Percentiles rank a stretch among this genome's conserved stretches.
Conservation (phyloP, 2,888 invertebrate species). For the Pachydiplax longipennis region DNA sequence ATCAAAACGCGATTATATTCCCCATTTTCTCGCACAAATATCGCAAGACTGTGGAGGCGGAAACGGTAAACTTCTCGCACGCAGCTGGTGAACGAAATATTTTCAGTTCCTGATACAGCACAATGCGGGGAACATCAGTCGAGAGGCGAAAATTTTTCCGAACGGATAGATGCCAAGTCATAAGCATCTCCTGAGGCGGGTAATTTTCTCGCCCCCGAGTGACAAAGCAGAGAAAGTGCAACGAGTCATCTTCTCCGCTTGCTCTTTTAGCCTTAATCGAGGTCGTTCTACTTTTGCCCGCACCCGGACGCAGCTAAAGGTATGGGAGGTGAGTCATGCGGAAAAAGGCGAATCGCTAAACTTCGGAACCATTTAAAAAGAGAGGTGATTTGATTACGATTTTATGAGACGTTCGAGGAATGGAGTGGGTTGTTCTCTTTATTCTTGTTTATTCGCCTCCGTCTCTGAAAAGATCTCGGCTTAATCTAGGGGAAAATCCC, state of each 20-base stretch:
- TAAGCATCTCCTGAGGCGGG: not conserved
- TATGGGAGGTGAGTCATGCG: not conserved
- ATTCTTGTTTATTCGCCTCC: no score
- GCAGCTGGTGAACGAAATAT: not conserved
- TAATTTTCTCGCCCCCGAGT: not conserved
- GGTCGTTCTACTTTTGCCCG: constrained; percentile 31
- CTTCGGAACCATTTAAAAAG: constrained; percentile 10
- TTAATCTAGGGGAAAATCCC: no score
- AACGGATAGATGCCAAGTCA: not conserved
- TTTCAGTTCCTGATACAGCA: not conserved
- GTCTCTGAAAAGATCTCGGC: no score
- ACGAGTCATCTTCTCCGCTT: not conserved
- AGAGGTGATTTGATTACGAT: not conserved
- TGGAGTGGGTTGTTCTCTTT: no score
- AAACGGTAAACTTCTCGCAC: not conserved
- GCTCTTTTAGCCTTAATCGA: not conserved
- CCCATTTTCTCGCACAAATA: no score
- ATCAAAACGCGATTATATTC: no score
- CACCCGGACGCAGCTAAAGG: not conserved
- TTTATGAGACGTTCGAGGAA: not conserved
- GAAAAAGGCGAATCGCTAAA: constrained; percentile 26
- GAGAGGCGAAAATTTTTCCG: not conserved
- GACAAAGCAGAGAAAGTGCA: constrained; percentile 7
- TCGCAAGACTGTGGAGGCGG: no score
- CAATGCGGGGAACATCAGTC: not conserved